phyloP scores from a whole-genome alignment of 2,888 invertebrate species.

The Halocaridina rubra region DNA sequence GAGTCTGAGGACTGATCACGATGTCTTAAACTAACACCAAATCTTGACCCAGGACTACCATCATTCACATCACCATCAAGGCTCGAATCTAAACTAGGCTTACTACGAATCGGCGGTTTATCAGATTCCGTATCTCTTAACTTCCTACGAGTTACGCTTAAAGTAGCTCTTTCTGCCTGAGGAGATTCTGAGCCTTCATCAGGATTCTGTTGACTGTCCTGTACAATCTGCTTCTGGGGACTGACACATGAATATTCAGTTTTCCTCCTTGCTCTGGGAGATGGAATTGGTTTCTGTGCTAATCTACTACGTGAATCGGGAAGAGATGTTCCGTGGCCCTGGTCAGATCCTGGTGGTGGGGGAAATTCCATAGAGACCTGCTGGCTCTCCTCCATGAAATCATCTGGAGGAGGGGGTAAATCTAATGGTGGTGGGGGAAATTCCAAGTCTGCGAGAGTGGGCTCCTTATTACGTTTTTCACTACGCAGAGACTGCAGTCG shows the following conservation, averaged over 20 bases:
- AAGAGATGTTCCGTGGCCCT: constrained; percentile 25
- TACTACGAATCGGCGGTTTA: constrained; percentile 64
- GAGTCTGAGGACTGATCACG: constrained; percentile 76
- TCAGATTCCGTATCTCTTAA: constrained; percentile 47
- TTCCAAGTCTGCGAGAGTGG: constrained; percentile 74
- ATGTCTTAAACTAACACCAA: constrained; percentile 72
- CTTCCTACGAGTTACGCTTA: constrained; percentile 47
- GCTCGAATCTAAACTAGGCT: constrained; percentile 63
- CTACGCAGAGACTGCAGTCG: constrained; percentile 73
- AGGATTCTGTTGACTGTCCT: constrained; percentile 6
- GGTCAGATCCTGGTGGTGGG: constrained; percentile 60
- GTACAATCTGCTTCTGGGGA: constrained; percentile 42
- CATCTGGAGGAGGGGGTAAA: constrained; percentile 76
- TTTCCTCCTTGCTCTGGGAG: constrained; percentile 47
- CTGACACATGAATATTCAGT: constrained; percentile 18
- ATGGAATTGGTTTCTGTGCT: constrained; percentile 47
- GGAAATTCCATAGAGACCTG: constrained; percentile 44
- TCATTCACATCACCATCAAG: constrained; percentile 47
- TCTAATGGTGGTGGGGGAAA: constrained; percentile 88
- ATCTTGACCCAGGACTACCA: constrained; percentile 56
- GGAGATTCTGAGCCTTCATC: constrained; percentile 54
- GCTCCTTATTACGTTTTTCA: constrained; percentile 41
- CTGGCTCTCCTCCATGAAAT: constrained; percentile 57
- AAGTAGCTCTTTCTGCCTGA: constrained; percentile 43
- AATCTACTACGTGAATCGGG: constrained; percentile 45